A percentile compares a stretch with the other conserved stretches of the same genome.
These are phyloP conservation scores for Pyralis farinalis DNA, from an alignment of 2,888 invertebrate species.

Conservation along the genomic window DNA sequence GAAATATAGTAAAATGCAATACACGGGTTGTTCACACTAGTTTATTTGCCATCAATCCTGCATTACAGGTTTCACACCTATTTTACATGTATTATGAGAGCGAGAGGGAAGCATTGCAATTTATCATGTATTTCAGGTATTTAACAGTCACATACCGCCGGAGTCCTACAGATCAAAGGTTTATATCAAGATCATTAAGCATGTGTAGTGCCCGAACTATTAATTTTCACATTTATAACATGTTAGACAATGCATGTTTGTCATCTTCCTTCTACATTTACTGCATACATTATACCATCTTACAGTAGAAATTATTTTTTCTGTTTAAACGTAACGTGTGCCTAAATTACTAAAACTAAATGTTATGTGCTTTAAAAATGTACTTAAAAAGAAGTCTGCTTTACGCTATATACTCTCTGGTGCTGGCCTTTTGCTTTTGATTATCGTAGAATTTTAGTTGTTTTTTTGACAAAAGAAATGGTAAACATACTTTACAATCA, in stretches of 20 bases:
- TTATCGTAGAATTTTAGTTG: background rate
- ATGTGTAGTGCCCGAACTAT: slow-evolving; percentile 66
- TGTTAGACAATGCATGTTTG: slow-evolving; percentile 56
- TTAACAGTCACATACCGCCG: slow-evolving; percentile 97
- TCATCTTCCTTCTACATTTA: slow-evolving; percentile 27
- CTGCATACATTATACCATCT: no score
- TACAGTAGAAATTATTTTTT: no score
- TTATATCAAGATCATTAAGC: slow-evolving; percentile 82
- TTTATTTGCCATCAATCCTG: background rate
- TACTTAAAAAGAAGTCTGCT: slow-evolving; percentile 31
- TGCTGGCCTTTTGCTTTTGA: slow-evolving; percentile 48
- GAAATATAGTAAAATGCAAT: background rate
- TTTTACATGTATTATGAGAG: slow-evolving; percentile 22
- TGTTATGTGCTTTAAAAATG: slow-evolving; percentile 11
- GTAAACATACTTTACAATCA: background rate
- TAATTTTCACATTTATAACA: slow-evolving; percentile 32
- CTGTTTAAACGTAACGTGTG: slow-evolving; percentile 10
- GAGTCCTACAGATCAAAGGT: slow-evolving; percentile 96
- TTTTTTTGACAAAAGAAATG: background rate
- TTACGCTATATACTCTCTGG: slow-evolving; percentile 42
- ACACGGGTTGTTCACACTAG: background rate
- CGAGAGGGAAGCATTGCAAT: slow-evolving; percentile 66
- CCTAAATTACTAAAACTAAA: slow-evolving; percentile 4
- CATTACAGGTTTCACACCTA: background rate
- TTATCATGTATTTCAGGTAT: slow-evolving; percentile 89